Evolutionary conservation across 2,797 vertebrate genomes (phyloP).

Genomic region (Adrianichthys oophorus): DNA sequence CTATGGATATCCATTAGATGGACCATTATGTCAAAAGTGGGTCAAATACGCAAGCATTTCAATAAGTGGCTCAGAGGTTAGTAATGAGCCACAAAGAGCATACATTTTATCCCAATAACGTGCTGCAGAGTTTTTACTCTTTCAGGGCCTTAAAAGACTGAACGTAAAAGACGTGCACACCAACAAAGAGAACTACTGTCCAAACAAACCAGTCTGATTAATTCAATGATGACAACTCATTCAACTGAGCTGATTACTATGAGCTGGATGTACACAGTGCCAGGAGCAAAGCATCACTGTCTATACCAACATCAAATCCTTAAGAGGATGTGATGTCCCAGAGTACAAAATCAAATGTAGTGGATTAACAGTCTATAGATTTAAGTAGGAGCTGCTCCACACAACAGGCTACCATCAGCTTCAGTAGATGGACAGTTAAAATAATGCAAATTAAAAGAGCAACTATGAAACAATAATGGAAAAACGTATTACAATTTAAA

Average conservation of each 20-base stretch:
- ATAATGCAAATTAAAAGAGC: background rate
- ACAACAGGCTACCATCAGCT: background rate
- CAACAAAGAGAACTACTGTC: background rate
- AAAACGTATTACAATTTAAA: background rate
- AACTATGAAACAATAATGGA: background rate
- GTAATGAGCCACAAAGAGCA: background rate
- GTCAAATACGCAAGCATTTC: constrained; percentile 37
- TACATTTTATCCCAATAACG: background rate
- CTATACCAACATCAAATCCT: background rate
- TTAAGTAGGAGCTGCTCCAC: background rate
- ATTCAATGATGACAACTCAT: background rate
- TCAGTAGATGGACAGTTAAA: background rate
- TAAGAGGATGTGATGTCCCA: too few species aligned
- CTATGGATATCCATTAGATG: constrained; percentile 16
- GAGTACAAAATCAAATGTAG: too few species aligned
- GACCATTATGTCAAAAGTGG: constrained; percentile 33
- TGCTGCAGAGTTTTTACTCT: background rate
- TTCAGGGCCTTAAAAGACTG: background rate
- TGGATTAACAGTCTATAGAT: background rate
- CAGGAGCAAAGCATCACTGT: background rate
- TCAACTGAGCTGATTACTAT: constrained; percentile 16
- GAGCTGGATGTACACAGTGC: background rate
- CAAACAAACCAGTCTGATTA: constrained; percentile 1
- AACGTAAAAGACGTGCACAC: constrained; percentile 1
- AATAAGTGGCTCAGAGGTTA: constrained; percentile 2